These are phyloP conservation scores for Falco naumanni DNA, from an alignment of 2,797 vertebrate species.

Conservation along the genomic window DNA sequence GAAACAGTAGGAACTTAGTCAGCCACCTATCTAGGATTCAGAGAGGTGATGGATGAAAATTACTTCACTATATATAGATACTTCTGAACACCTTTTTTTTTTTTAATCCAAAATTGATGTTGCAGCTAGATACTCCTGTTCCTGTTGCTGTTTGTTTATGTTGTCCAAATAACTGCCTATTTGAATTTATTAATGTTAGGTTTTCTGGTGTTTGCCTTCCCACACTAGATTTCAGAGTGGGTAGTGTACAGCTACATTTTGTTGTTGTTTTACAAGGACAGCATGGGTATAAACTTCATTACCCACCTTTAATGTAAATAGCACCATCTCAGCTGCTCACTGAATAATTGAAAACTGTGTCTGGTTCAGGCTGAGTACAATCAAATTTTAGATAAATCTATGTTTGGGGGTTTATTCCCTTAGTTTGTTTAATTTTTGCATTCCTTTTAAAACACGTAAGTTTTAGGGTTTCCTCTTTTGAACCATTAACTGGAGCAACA, in stretches of 20 bases:
- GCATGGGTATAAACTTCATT: not conserved
- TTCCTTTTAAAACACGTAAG: not conserved
- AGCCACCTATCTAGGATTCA: not conserved
- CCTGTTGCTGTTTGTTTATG: not conserved
- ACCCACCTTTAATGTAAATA: not conserved
- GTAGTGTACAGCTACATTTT: accelerated
- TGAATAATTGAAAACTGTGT: not conserved
- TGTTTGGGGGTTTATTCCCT: not conserved
- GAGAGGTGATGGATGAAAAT: not conserved
- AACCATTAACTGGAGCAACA: not conserved
- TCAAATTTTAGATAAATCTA: not conserved
- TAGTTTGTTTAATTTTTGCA: not conserved
- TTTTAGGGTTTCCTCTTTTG: not conserved
- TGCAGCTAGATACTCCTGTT: not conserved
- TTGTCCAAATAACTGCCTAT: not conserved
- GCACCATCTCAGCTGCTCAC: not conserved
- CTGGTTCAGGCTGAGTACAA: not conserved
- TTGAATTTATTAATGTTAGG: not conserved
- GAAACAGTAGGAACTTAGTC: not conserved
- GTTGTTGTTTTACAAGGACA: not conserved
- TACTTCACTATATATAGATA: not conserved
- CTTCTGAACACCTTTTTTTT: not conserved
- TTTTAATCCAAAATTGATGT: not conserved
- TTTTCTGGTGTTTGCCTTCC: not conserved
- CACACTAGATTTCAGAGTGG: not conserved